phyloP scores from a whole-genome alignment of 2,888 invertebrate species.

The Phalangium opilio region DNA sequence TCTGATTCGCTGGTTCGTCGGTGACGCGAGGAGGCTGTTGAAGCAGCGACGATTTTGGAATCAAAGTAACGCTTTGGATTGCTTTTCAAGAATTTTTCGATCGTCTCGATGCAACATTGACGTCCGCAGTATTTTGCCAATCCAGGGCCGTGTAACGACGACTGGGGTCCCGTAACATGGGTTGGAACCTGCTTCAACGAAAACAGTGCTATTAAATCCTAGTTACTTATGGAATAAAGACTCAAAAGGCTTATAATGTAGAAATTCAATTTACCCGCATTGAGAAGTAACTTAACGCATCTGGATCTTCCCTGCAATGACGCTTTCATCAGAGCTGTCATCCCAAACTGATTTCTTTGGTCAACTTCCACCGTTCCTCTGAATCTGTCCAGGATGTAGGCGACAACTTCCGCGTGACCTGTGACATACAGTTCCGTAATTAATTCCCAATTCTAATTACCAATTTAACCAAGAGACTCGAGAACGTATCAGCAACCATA shows the following conservation, averaged over 20 bases:
- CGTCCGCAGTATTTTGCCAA: slow-evolving; percentile 1
- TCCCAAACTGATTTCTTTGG: slow-evolving; percentile 3
- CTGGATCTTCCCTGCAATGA: background rate
- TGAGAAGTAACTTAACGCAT: slow-evolving; percentile 1
- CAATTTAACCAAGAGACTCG: no score
- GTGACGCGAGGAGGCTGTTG: no score
- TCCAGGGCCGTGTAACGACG: background rate
- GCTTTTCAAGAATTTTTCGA: slow-evolving; percentile 3
- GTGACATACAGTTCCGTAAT: no score
- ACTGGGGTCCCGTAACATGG: background rate
- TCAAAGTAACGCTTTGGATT: background rate
- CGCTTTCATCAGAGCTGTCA: slow-evolving; percentile 4
- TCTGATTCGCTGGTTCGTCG: no score
- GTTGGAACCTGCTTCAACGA: slow-evolving; percentile 1
- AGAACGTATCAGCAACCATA: no score
- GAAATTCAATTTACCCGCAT: slow-evolving; percentile 1
- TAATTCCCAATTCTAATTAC: no score
- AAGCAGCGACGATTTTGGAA: no score
- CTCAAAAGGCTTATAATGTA: background rate
- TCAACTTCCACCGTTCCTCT: background rate
- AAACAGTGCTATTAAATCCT: background rate
- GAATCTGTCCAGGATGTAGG: background rate
- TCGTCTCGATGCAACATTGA: background rate
- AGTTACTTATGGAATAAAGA: no score
- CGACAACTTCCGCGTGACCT: slow-evolving; percentile 4